A percentile compares a stretch with the other conserved stretches of the same genome.
phyloP scores from a whole-genome alignment of 2,113 vertebrate genomes.

The Esox niger region DNA sequence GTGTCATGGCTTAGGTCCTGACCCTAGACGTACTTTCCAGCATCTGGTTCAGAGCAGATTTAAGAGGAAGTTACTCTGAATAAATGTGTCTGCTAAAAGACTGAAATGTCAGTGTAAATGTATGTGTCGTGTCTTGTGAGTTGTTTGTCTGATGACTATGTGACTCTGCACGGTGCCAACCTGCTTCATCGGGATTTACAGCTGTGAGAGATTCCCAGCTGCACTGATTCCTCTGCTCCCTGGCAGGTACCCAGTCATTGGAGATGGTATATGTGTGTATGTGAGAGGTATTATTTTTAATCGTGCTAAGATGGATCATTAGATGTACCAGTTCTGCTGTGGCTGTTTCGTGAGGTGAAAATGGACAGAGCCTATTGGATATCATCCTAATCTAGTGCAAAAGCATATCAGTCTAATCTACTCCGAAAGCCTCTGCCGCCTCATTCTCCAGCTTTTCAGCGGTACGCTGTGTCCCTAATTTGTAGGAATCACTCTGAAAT shows the following conservation, averaged over 20 bases:
- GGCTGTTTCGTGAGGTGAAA: conserved; percentile 53
- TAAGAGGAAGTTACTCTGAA: too few relatives aligned
- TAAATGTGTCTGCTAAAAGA: too few relatives aligned
- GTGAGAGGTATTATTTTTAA: conserved; percentile 56
- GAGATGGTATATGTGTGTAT: not conserved
- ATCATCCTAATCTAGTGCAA: conserved; percentile 58
- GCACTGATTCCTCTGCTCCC: conserved; percentile 38
- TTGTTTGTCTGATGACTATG: conserved; percentile 3
- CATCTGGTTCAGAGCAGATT: conserved; percentile 50
- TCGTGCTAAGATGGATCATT: conserved; percentile 65
- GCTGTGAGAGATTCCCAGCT: conserved; percentile 41
- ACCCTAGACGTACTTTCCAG: conserved; percentile 14
- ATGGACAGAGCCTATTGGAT: conserved; percentile 64
- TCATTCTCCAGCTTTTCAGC: conserved; percentile 46
- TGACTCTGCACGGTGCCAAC: conserved; percentile 22
- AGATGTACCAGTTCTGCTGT: conserved; percentile 55
- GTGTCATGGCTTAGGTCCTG: conserved; percentile 25
- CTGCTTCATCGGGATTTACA: conserved; percentile 32
- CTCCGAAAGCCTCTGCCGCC: conserved; percentile 45
- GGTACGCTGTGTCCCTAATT: conserved; percentile 22
- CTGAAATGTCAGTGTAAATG: too few relatives aligned
- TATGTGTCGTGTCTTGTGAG: too few relatives aligned
- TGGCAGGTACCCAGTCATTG: conserved; percentile 20
- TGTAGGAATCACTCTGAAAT: conserved; percentile 26
- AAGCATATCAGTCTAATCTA: conserved; percentile 63